Base-by-base conservation (phyloP, 2,797 vertebrate species). In the Sciurus vulgaris region DNA sequence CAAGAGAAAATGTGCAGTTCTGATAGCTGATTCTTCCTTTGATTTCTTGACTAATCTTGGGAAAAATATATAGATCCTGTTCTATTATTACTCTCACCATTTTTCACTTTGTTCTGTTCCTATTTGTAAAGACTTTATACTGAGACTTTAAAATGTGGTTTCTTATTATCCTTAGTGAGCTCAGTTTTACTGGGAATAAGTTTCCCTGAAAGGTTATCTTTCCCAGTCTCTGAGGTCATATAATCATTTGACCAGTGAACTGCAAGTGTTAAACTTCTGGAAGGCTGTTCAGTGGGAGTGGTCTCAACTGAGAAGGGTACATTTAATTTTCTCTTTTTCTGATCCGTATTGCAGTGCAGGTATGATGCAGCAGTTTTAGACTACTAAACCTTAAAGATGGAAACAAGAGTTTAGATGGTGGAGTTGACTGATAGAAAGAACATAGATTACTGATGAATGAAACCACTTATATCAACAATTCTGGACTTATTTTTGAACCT, bases 31-130 rank as follows among this genome's bases (percentile, higher is more conserved):
- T 47, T 33, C 38, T 89, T 93, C 22, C 41, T 89, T 87, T 67
- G 49, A 90, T 72, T 96, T 95, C 28, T 76, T 73, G 18, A 44
- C 28, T 87, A 90, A 86, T 72, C 35, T 22, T 76, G 5, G 56
- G 44, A 17, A 91, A 95, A 74, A 78, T 41, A 70, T 12, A 35
- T 28, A 83, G 59, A 76, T 89, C 22, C 61, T 76, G 28, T 63
- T 70, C 67, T 82, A 67, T 18, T 47, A 44, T 67, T 41, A 47
- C 7, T 94, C 9, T 94, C 15, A 89, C 20, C 17, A 86, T 70
- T 89, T 86, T 81, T 49, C 17, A 61, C 24, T 49, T 72, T 51
- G 6, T 47, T 90, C 44, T 87, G 38, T 88, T 91, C 24, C 49
- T 7, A 63, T 78, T 51, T 83, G n/a, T 65, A 49, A 86, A 65